Evolutionary conservation across 2,888 invertebrate genomes (phyloP).

Genomic region (Macroteleia sp.): DNA sequence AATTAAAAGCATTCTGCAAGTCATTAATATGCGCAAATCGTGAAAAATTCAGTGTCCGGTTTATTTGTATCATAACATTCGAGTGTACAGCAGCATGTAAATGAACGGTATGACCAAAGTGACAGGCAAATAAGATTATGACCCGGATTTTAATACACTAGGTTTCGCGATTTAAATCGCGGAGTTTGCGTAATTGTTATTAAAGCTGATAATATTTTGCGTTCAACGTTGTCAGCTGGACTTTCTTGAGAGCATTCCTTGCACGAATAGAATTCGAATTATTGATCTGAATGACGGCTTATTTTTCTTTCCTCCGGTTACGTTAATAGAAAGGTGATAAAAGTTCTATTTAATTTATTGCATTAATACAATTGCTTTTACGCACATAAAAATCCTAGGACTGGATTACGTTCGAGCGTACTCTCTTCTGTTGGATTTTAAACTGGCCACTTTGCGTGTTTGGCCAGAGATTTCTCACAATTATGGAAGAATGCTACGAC

Average conservation of each 20-base stretch:
- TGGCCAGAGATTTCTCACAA: slow-evolving; percentile 24
- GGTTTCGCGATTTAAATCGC: slow-evolving; percentile 28
- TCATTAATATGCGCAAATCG: slow-evolving; percentile 1
- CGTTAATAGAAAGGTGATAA: no score
- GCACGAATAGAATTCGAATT: not conserved
- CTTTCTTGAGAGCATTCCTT: not conserved
- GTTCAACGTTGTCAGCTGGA: not conserved
- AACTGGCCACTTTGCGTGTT: not conserved
- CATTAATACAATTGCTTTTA: no score
- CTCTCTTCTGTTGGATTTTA: no score
- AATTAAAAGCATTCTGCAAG: no score
- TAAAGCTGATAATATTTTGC: slow-evolving; percentile 24
- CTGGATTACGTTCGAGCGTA: no score
- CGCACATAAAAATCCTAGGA: no score
- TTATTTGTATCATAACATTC: not conserved
- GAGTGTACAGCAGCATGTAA: not conserved
- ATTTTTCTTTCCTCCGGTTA: no score
- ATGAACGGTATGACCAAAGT: slow-evolving; percentile 35
- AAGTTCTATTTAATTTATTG: no score
- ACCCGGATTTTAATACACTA: slow-evolving; percentile 43
- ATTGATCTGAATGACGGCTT: no score
- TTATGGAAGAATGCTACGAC: slow-evolving; percentile 26
- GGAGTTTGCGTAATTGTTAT: slow-evolving; percentile 30
- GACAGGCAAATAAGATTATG: slow-evolving; percentile 42
- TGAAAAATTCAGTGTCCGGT: slow-evolving; percentile 9